phyloP scores from a whole-genome alignment of 2,113 vertebrate genomes.

The Chloroceryle aenea region DNA sequence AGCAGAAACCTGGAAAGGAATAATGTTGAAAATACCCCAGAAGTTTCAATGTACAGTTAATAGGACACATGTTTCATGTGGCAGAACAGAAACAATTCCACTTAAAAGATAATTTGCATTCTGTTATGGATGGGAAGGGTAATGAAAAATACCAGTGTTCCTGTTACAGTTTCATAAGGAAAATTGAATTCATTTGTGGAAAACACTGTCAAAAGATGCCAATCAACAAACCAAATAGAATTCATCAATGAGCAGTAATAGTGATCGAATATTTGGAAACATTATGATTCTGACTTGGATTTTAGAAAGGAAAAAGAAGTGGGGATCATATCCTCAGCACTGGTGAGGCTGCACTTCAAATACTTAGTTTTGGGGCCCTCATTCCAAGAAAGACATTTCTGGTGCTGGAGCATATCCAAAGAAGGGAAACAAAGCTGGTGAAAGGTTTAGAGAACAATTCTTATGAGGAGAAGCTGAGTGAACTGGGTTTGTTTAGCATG shows the following conservation, averaged over 20 bases:
- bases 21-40: background rate
- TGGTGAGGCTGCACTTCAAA: background rate
- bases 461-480: no score
- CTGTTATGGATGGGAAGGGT: background rate
- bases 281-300: background rate
- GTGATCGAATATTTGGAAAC: background rate
- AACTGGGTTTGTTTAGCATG: background rate
- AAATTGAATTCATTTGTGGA: background rate
- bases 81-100: background rate
- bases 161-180: background rate
- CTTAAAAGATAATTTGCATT: background rate
- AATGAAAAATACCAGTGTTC: background rate
- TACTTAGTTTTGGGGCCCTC: background rate
- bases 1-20: background rate
- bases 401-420: rapidly evolving
- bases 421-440: rapidly evolving
- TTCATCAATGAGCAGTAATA: background rate
- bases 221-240: background rate
- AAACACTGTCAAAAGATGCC: background rate
- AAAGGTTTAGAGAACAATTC: background rate
- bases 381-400: background rate
- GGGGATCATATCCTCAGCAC: rapidly evolving
- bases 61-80: background rate
- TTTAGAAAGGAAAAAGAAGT: background rate
- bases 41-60: background rate